Evolutionary conservation across 2,888 invertebrate species (phyloP).

Genomic region (Chaitophorus viminalis): DNA sequence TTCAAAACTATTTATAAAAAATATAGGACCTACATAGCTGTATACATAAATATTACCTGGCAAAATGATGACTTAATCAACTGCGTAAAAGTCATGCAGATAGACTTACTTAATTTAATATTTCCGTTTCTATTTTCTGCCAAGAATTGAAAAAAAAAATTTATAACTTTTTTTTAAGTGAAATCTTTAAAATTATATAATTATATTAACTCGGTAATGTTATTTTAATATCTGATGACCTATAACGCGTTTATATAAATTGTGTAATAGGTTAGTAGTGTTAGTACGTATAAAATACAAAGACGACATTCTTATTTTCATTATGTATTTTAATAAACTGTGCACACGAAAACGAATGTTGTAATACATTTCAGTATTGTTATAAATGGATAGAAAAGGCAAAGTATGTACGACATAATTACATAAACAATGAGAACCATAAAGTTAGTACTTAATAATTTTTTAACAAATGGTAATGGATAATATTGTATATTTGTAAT

Average conservation of each 20-base stretch:
- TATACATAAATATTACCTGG: too few species aligned
- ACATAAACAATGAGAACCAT: neutral
- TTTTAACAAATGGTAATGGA: neutral
- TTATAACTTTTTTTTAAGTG: neutral
- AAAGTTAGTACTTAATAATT: too few species aligned
- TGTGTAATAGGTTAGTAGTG: neutral
- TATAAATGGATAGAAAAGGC: neutral
- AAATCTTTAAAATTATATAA: neutral
- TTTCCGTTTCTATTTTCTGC: too few species aligned
- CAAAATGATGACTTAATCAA: too few species aligned
- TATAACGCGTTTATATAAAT: neutral
- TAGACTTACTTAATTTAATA: too few species aligned
- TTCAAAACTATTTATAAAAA: too few species aligned
- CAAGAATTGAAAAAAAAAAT: neutral
- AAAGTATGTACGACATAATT: too few species aligned
- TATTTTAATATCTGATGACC: slow-evolving; percentile 2
- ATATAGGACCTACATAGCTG: too few species aligned
- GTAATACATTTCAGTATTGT: neutral
- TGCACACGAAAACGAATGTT: neutral
- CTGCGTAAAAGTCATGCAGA: too few species aligned
- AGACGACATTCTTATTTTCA: neutral
- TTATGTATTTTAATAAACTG: neutral
- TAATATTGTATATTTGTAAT: too few species aligned
- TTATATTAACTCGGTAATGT: neutral
- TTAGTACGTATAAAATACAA: neutral